Percentiles rank a stretch among this genome's conserved stretches.
Evolutionary conservation across 2,888 invertebrate species (phyloP).

Genomic region (Agrilus biguttatus): DNA sequence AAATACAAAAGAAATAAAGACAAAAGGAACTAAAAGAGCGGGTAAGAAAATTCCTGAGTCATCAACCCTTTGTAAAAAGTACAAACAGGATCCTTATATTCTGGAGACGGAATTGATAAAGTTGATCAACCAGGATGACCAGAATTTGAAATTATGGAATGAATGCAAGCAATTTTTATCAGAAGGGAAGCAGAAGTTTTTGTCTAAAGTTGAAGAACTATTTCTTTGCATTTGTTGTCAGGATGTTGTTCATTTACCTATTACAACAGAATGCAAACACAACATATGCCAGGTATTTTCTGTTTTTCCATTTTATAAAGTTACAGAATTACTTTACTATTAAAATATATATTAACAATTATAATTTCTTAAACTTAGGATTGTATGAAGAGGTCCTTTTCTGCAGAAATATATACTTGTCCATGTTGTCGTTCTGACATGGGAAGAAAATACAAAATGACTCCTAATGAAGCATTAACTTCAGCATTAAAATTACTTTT

Average conservation of each 20-base stretch:
- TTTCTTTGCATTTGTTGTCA: conserved; percentile 73
- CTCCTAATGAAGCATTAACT: conserved; percentile 42
- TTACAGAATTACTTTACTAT: conserved; percentile 1
- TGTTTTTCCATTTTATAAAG: not conserved
- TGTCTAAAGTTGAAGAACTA: conserved; percentile 45
- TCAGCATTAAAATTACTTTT: conserved; percentile 43
- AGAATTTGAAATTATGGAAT: conserved; percentile 53
- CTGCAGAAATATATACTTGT: conserved; percentile 46
- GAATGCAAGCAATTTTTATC: conserved; percentile 38
- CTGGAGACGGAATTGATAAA: conserved; percentile 9
- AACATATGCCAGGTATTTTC: conserved; percentile 54
- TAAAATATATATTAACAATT: not conserved
- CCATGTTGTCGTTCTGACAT: conserved; percentile 56
- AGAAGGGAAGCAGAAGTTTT: conserved; percentile 44
- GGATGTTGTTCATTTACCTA: conserved; percentile 52
- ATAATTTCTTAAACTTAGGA: conserved; percentile 27
- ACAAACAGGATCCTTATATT: conserved; percentile 12
- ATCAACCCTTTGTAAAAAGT: conserved; percentile 9
- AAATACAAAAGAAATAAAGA: conserved; percentile 14
- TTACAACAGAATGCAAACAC: conserved; percentile 60
- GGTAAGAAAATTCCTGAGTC: not conserved
- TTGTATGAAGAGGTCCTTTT: conserved; percentile 54
- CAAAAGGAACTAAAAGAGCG: conserved; percentile 9
- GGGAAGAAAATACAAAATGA: conserved; percentile 35
- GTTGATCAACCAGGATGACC: conserved; percentile 39